Base-by-base conservation (phyloP, 1,140 invertebrate genomes). In the Philaenus spumarius region DNA sequence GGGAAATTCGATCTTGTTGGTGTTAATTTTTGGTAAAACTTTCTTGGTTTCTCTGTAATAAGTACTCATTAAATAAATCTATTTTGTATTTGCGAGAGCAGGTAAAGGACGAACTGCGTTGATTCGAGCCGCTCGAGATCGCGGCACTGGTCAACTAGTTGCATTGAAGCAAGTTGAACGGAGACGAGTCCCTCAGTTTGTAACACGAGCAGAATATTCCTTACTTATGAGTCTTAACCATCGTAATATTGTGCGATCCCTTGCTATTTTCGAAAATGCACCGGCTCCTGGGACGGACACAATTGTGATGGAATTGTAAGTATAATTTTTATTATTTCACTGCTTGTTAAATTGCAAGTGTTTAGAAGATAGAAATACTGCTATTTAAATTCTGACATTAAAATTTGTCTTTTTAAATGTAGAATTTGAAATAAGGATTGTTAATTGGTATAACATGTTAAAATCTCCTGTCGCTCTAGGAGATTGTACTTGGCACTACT, bases 281-380 rank as follows among this genome's bases (percentile, higher is more conserved):
- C 82, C 85, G 3, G 75, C 80, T 37, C 77, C 80, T 1, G 80
- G 80, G 7, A 72, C 80, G 35, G 83, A 87, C 68, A 86, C 88
- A 9, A 83, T 91, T 54, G 83, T 90, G 40, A 75, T 90, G 68
- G 85, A 90, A 73, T 69, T 87, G 83, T 89, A 78, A 79, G 82
- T 80, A 39, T 23, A 52, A 20, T 7, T n/a, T 23, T 9, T n/a
- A 12, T 7, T 17, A 35, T 34, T 30, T 9, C 11, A n/a, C 22
- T 22, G 9, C 22, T n/a, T n/a, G 6, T 11, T 35, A 35, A 7
- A 46, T 46, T 15, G 12, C 15, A 11, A 9, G 7, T 46, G 43
- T 20, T 9, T 46, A n/a, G 43, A 9, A 20, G 19, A 9, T 46
- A 12, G 19, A 11, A 19, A 9, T 46, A 20, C 9, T 46, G 43